Evolutionary conservation across 1,140 invertebrate species (phyloP).

Genomic region (Bombus fervidus): DNA sequence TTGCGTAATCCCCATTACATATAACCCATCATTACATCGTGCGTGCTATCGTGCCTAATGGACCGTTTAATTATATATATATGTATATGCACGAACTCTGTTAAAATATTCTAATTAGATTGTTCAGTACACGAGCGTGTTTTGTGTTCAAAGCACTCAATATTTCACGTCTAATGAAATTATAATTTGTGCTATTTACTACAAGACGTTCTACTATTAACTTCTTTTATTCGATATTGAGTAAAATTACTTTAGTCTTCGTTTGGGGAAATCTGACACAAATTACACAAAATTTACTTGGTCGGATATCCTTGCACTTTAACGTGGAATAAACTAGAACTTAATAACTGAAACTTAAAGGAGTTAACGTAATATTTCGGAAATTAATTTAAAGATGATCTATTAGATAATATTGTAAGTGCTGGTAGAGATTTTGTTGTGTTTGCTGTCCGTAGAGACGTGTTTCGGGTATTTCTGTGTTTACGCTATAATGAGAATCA

Average conservation of each 20-base stretch:
- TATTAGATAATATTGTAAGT: background rate
- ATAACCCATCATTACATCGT: slow-evolving; percentile 13
- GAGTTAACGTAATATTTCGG: background rate
- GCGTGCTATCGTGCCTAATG: slow-evolving; percentile 20
- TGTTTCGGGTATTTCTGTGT: background rate
- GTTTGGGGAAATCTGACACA: background rate
- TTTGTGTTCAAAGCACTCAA: background rate
- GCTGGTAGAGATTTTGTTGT: background rate
- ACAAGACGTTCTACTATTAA: too few species aligned
- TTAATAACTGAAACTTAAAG: background rate
- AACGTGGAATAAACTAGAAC: background rate
- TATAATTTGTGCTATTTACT: background rate
- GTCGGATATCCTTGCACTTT: too few species aligned
- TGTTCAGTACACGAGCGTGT: background rate
- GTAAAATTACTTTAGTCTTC: background rate
- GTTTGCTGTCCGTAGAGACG: too few species aligned
- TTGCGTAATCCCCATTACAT: slow-evolving; percentile 19
- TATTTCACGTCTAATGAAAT: background rate
- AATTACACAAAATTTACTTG: background rate
- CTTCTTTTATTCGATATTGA: background rate
- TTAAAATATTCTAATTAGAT: slow-evolving; percentile 25
- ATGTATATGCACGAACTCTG: background rate
- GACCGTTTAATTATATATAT: slow-evolving; percentile 12
- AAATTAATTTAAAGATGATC: background rate
- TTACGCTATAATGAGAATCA: background rate